These are phyloP conservation scores for Pangasius djambal DNA, from an alignment of 2,797 vertebrate genomes.

Conservation along the genomic window DNA sequence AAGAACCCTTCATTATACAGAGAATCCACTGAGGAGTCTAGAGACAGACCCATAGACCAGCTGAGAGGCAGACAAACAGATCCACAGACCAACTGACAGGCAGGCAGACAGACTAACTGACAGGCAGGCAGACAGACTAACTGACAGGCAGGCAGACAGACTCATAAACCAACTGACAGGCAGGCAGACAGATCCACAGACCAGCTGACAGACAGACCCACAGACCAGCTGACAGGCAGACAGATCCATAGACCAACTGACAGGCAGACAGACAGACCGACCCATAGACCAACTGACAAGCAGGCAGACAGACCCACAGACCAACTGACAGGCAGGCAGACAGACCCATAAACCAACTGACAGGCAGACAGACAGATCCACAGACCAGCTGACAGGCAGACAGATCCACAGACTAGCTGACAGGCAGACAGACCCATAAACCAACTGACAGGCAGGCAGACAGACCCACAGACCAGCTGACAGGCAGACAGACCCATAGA, in stretches of 20 bases:
- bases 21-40: background rate
- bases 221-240: background rate
- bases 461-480: background rate
- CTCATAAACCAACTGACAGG: background rate
- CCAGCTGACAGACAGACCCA: background rate
- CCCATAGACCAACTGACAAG: background rate
- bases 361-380: background rate
- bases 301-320: background rate
- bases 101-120: background rate
- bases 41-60: no score
- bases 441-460: background rate
- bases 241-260: no score
- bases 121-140: no score
- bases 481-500: background rate
- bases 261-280: no score
- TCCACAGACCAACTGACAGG: background rate
- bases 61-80: no score
- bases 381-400: background rate
- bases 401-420: background rate
- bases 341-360: no score
- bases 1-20: background rate
- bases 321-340: fast-evolving
- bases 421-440: no score
- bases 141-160: background rate
- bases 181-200: background rate